Conservation (phyloP, 1,140 invertebrate genomes). For the Charaxes varanes region DNA sequence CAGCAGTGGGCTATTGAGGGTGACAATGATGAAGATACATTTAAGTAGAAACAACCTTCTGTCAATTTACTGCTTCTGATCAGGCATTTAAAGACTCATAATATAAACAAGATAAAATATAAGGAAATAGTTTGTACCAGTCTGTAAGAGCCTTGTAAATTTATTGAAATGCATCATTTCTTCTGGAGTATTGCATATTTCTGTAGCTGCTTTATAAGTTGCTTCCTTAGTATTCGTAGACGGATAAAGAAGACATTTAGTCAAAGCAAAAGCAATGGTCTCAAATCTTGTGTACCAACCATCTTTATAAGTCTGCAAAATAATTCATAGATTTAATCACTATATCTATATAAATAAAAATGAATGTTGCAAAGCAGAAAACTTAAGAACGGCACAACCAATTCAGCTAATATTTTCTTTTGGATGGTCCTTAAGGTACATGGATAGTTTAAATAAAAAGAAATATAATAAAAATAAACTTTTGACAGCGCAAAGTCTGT, state of each 20-base stretch:
- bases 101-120: neutral
- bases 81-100: constrained; percentile 1
- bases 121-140: constrained; percentile 37
- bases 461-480: no score
- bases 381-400: neutral
- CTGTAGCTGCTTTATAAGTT: constrained; percentile 71
- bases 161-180: constrained; percentile 78
- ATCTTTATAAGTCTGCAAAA: constrained; percentile 68
- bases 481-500: no score
- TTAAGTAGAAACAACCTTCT: no score
- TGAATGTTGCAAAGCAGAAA: neutral
- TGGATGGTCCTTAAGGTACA: no score
- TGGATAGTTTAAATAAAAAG: no score
- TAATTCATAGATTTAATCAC: no score
- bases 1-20: no score
- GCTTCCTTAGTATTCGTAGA: constrained; percentile 56
- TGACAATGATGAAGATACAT: no score
- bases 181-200: constrained; percentile 73
- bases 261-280: constrained; percentile 76
- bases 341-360: no score
- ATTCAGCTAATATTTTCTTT: no score
- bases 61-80: no score
- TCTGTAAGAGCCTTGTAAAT: constrained; percentile 66
- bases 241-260: constrained; percentile 70
- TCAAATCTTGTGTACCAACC: constrained; percentile 72